phyloP scores from a whole-genome alignment of 2,113 vertebrate species.

The Scolopax mira region DNA sequence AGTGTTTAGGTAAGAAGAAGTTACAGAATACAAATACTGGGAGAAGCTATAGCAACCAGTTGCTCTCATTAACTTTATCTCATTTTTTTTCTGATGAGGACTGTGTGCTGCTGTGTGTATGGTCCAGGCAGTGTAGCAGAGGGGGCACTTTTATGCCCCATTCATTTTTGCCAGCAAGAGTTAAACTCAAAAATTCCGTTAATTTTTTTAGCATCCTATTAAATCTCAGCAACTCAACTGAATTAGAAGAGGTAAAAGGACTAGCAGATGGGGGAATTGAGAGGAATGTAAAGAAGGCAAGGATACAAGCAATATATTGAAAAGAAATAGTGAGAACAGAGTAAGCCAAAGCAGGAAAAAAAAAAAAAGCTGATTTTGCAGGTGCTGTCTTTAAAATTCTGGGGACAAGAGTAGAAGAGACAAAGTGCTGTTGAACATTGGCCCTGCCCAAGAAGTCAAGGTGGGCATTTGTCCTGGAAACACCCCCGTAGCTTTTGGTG shows the following conservation, averaged over 20 bases:
- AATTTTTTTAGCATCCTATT: not conserved
- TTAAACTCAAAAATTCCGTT: not conserved
- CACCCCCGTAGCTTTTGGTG: not conserved
- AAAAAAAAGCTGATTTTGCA: not conserved
- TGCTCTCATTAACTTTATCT: not conserved
- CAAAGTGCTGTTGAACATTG: not conserved
- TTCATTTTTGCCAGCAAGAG: not conserved
- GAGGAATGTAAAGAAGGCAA: not conserved
- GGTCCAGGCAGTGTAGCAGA: too few species aligned
- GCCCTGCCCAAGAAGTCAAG: not conserved
- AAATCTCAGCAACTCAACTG: not conserved
- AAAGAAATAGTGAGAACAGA: not conserved
- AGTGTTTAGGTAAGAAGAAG: not conserved
- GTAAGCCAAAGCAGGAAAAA: not conserved
- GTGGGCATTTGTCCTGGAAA: not conserved
- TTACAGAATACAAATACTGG: not conserved
- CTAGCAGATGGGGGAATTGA: accelerated
- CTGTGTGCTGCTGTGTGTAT: not conserved
- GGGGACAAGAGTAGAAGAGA: not conserved
- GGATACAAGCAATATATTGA: not conserved
- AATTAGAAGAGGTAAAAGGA: not conserved
- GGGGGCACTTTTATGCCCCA: not conserved
- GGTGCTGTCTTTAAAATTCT: not conserved
- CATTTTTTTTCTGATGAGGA: not conserved
- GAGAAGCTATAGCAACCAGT: not conserved